Conservation (phyloP, 1,140 invertebrate species). For the Drosophila nannoptera region DNA sequence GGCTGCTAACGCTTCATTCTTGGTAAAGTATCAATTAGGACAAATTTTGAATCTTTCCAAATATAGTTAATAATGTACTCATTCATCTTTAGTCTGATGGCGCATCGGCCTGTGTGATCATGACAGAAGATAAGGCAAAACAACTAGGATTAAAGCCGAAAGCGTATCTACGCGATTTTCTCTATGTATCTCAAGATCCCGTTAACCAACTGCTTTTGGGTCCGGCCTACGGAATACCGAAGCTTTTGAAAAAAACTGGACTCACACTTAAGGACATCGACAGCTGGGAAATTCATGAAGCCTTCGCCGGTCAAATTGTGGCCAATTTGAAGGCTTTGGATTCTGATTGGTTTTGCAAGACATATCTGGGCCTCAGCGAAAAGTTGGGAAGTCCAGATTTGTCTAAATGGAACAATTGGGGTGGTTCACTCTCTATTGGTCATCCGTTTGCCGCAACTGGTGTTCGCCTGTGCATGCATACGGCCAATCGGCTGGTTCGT, state of each 20-base stretch:
- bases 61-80: not conserved
- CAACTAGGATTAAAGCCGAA: conserved; percentile 91
- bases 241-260: conserved; percentile 92
- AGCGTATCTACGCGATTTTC: conserved; percentile 92
- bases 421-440: conserved; percentile 97
- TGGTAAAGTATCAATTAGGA: conserved; percentile 81
- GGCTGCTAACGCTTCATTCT: conserved; percentile 96
- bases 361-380: conserved; percentile 88
- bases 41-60: not conserved
- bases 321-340: conserved; percentile 99
- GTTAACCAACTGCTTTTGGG: conserved; percentile 96
- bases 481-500: conserved; percentile 94
- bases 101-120: conserved; percentile 97
- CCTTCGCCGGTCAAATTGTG: conserved; percentile 98
- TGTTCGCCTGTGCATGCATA: conserved; percentile 80
- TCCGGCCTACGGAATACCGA: conserved; percentile 95
- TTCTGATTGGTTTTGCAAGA: conserved; percentile 96
- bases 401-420: conserved; percentile 98
- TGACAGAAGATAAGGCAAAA: conserved; percentile 93
- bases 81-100: conserved; percentile 91
- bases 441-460: conserved; percentile 99
- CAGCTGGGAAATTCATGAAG: conserved; percentile 99
- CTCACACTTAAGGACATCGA: conserved; percentile 94
- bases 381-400: conserved; percentile 94
- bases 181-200: conserved; percentile 98